Conservation (phyloP, 2,797 vertebrate species). For the Phataginus tetradactyla region DNA sequence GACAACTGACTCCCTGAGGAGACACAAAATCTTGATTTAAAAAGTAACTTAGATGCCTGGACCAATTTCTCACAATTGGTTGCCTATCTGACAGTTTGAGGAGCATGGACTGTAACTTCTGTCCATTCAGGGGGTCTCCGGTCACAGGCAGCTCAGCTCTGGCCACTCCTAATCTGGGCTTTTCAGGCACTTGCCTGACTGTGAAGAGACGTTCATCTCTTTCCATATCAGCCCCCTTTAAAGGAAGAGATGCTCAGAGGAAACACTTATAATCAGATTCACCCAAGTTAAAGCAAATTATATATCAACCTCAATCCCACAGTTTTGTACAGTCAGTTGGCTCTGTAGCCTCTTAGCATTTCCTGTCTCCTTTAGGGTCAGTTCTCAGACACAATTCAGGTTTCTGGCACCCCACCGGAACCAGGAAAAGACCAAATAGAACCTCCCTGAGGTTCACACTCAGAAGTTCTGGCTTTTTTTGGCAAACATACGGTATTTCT, state of each 20-base stretch:
- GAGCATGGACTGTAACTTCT: not conserved
- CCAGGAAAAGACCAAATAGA: not conserved
- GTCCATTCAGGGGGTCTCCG: not conserved
- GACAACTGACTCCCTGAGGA: not conserved
- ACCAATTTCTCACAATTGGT: not conserved
- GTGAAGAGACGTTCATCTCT: not conserved
- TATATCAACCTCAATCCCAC: conserved; percentile 29
- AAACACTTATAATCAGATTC: not conserved
- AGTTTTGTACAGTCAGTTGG: not conserved
- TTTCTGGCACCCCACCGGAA: not conserved
- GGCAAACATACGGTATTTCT: not conserved
- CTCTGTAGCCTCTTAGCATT: not conserved
- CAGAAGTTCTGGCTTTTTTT: not conserved
- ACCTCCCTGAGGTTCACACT: not conserved
- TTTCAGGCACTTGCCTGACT: not conserved
- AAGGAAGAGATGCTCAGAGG: not conserved
- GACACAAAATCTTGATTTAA: not conserved
- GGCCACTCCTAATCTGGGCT: not conserved
- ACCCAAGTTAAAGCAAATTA: conserved; percentile 38
- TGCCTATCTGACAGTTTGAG: not conserved
- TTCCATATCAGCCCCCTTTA: not conserved
- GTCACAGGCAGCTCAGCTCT: not conserved
- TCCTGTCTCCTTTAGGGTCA: not conserved
- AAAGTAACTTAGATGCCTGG: not conserved
- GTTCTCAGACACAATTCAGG: not conserved